A percentile compares a stretch with the other conserved stretches of the same genome.
Conservation (phyloP, 2,113 vertebrate species). For the Gasterosteus nipponicus region DNA sequence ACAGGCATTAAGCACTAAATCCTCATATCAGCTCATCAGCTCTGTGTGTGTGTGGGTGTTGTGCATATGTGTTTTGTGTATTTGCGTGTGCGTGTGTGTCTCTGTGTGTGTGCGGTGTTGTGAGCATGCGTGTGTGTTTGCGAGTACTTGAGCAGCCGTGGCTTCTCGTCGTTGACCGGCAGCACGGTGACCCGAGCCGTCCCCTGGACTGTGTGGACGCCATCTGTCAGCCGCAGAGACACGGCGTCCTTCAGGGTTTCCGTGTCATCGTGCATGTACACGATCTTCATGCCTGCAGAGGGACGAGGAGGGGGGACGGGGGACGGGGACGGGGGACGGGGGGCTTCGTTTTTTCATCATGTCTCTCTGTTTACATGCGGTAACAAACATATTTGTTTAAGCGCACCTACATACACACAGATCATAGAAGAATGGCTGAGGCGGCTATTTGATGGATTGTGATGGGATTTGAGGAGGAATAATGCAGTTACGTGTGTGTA, state of each 20-base stretch:
- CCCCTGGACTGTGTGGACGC: constrained; percentile 85
- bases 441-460: not conserved
- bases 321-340: not conserved
- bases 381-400: not conserved
- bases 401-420: not conserved
- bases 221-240: constrained; percentile 88
- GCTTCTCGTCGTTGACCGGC: constrained; percentile 89
- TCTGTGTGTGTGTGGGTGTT: constrained; percentile 30
- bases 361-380: too few species aligned
- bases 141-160: constrained; percentile 79
- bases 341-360: too few species aligned
- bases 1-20: constrained; percentile 6
- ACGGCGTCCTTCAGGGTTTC: constrained; percentile 88
- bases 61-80: constrained; percentile 28
- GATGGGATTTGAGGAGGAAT: not conserved
- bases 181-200: constrained; percentile 85
- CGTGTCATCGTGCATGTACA: constrained; percentile 89
- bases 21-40: constrained; percentile 11
- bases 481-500: not conserved
- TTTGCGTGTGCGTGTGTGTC: constrained; percentile 6
- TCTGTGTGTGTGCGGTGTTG: not conserved
- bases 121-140: not conserved
- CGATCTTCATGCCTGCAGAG: constrained; percentile 83
- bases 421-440: not conserved
- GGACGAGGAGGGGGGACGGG: constrained; percentile 11